These are phyloP conservation scores for Copsychus sechellarum DNA, from an alignment of 2,113 vertebrate species.

Conservation along the genomic window DNA sequence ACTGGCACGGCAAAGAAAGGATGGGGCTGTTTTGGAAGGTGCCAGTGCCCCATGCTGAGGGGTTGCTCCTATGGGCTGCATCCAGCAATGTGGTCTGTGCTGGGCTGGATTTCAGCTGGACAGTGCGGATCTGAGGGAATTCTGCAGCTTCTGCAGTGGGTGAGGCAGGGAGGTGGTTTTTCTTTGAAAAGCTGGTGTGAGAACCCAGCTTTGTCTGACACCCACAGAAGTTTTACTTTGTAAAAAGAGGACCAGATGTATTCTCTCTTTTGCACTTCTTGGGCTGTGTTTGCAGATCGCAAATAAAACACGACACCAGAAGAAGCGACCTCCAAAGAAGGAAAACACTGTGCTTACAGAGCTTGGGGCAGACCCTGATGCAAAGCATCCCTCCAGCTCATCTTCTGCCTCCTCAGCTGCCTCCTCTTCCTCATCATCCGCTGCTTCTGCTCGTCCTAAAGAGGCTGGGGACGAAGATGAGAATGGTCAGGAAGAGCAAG, in stretches of 20 bases:
- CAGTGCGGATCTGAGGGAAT: background rate
- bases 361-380: background rate
- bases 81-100: background rate
- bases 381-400: background rate
- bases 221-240: background rate
- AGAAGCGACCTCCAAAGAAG: background rate
- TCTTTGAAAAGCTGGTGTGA: background rate
- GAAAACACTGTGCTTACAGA: conserved; percentile 4
- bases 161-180: background rate
- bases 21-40: background rate
- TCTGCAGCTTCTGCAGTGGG: background rate
- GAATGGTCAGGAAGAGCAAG: background rate
- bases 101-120: background rate
- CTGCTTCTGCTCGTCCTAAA: background rate
- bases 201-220: background rate
- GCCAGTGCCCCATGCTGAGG: background rate
- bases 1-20: background rate
- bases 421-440: conserved; percentile 23
- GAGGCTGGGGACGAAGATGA: background rate
- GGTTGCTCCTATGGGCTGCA: fast-evolving
- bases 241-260: background rate
- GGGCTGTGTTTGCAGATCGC: background rate
- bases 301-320: conserved; percentile 41
- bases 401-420: conserved; percentile 23
- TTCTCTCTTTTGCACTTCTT: background rate